phyloP scores from a whole-genome alignment of 2,888 invertebrate species.

The Pegoplata infirma region DNA sequence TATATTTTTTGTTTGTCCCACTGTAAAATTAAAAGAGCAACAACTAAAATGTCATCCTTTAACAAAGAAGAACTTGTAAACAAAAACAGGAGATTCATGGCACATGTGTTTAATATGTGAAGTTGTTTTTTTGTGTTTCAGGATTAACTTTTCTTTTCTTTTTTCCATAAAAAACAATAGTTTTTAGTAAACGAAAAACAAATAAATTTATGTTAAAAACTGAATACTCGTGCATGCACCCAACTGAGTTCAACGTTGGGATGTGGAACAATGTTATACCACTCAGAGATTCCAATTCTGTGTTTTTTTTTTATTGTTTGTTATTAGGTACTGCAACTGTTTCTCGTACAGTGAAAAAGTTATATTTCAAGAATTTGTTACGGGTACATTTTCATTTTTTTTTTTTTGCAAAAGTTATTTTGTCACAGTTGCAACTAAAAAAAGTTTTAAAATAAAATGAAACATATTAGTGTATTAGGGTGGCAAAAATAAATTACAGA shows the following conservation, averaged over 20 bases:
- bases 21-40: conserved; percentile 13
- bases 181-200: conserved; percentile 14
- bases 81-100: conserved; percentile 51
- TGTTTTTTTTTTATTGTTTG: background rate
- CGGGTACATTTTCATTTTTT: background rate
- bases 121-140: background rate
- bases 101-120: conserved; percentile 43
- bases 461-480: background rate
- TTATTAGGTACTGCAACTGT: background rate
- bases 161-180: conserved; percentile 35
- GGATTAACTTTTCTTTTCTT: background rate
- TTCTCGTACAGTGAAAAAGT: background rate
- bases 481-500: too few species aligned
- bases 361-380: background rate
- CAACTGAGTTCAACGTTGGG: too few species aligned
- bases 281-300: too few species aligned
- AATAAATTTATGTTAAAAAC: conserved; percentile 36
- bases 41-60: conserved; percentile 17
- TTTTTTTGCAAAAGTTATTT: conserved; percentile 36
- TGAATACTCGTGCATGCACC: background rate
- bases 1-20: background rate
- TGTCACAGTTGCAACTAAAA: conserved; percentile 45
- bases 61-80: conserved; percentile 31
- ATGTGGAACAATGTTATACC: too few species aligned
- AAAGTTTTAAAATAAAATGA: conserved; percentile 40